Evolutionary conservation across 2,797 vertebrate species (phyloP).

Genomic region (Eptatretus atami): DNA sequence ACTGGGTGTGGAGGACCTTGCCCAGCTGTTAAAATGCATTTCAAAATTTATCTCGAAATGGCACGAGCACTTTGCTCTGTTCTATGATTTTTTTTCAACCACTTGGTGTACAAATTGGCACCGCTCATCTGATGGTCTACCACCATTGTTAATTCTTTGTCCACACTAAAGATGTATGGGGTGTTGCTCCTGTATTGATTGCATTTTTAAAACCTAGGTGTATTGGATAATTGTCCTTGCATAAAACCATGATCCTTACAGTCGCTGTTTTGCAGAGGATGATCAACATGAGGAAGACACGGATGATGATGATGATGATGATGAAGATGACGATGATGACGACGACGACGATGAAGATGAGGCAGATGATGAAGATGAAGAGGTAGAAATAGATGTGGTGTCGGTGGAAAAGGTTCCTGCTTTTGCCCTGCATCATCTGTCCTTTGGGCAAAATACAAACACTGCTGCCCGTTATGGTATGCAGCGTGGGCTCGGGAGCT

Average conservation of each 20-base stretch:
- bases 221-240: not conserved
- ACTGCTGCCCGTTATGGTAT: not conserved
- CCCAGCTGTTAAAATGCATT: too few relatives aligned
- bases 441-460: slow-evolving; percentile 17
- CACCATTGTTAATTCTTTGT: not conserved
- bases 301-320: slow-evolving; percentile 23
- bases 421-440: slow-evolving; percentile 22
- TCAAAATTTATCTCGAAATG: too few relatives aligned
- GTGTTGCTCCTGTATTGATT: not conserved
- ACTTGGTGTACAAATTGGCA: too few relatives aligned
- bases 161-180: not conserved
- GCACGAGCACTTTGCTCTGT: too few relatives aligned
- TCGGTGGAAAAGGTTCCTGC: slow-evolving; percentile 72
- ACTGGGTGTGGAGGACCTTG: too few relatives aligned
- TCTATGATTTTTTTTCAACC: too few relatives aligned
- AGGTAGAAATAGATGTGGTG: slow-evolving; percentile 85
- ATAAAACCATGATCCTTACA: not conserved
- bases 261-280: slow-evolving; percentile 2
- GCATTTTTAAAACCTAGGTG: not conserved
- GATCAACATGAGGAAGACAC: slow-evolving; percentile 1
- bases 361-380: slow-evolving; percentile 41
- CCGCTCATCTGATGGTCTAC: too few relatives aligned
- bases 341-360: slow-evolving; percentile 27
- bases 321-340: slow-evolving; percentile 16
- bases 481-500: not conserved